Percentiles rank a stretch among this genome's conserved stretches.
These are phyloP conservation scores for Bovichtus variegatus DNA, from an alignment of 2,797 vertebrate genomes.

Conservation along the genomic window DNA sequence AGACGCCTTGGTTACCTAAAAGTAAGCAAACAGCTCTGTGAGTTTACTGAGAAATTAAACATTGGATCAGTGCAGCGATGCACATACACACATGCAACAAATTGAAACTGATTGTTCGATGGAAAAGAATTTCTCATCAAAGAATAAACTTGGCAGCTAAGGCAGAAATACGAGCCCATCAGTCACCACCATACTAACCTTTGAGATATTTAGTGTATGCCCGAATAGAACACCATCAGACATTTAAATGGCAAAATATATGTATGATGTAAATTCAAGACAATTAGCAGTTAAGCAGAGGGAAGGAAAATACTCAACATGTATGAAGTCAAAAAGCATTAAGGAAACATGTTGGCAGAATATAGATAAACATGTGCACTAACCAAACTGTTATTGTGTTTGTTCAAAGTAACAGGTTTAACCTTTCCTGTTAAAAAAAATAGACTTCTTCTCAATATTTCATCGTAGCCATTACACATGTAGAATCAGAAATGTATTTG, in stretches of 20 bases:
- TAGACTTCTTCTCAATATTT: no score
- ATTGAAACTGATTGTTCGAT: neutral
- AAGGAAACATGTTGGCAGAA: no score
- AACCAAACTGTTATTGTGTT: neutral
- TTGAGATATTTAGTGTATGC: neutral
- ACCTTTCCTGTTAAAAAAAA: constrained; percentile 6
- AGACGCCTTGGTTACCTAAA: neutral
- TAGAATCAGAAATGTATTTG: neutral
- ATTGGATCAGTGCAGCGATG: neutral
- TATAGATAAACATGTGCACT: neutral
- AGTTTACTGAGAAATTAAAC: neutral
- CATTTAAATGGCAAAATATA: neutral
- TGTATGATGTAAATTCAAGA: neutral
- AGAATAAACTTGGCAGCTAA: neutral
- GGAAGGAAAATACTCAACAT: neutral
- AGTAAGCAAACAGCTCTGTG: neutral
- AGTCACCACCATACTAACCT: neutral
- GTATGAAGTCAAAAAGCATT: neutral
- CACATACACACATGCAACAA: neutral
- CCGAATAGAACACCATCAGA: no score
- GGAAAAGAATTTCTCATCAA: neutral
- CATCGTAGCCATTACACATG: neutral
- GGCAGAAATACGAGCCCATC: neutral
- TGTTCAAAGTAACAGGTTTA: neutral
- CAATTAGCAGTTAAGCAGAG: neutral